Conservation (phyloP, 1,140 invertebrate genomes). For the Anagrus nilaparvatae region DNA sequence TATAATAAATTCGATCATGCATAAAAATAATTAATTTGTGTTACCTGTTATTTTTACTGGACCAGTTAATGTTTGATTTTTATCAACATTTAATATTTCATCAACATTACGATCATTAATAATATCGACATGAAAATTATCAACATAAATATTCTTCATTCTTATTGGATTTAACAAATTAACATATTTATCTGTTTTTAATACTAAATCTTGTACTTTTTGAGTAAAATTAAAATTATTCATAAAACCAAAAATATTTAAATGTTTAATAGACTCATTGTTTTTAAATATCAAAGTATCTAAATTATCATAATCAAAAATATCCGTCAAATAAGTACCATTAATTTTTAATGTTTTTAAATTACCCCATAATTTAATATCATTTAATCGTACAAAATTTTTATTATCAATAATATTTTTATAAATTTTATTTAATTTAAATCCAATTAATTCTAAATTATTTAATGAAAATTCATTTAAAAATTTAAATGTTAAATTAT, state of each 20-base stretch:
- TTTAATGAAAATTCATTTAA: slow-evolving; percentile 21
- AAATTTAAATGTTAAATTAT: slow-evolving; percentile 13
- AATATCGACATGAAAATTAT: slow-evolving; percentile 11
- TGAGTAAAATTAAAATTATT: slow-evolving; percentile 26
- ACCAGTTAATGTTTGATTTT: slow-evolving; percentile 22
- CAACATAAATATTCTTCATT: slow-evolving; percentile 15
- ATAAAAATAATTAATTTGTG: slow-evolving; percentile 6
- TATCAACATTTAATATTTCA: slow-evolving; percentile 19
- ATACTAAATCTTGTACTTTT: slow-evolving; percentile 18
- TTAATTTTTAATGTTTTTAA: slow-evolving; percentile 20
- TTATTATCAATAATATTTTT: not conserved
- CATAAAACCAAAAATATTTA: slow-evolving; percentile 21
- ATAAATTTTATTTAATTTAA: not conserved
- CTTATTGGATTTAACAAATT: slow-evolving; percentile 18
- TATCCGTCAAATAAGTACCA: slow-evolving; percentile 12
- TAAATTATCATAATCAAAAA: slow-evolving; percentile 16
- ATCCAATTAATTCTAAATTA: slow-evolving; percentile 13
- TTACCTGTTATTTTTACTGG: slow-evolving; percentile 24
- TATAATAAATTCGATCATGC: no score
- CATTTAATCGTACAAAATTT: slow-evolving; percentile 14
- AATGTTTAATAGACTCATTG: slow-evolving; percentile 17
- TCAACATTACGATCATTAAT: slow-evolving; percentile 22
- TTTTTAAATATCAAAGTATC: slow-evolving; percentile 19
- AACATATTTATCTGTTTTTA: slow-evolving; percentile 21
- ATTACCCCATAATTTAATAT: slow-evolving; percentile 20